Evolutionary conservation across 2,888 invertebrate genomes (phyloP), one percentile per base, ranked within the genome.

Genomic region (Zhuqinia jingwanae): DNA sequence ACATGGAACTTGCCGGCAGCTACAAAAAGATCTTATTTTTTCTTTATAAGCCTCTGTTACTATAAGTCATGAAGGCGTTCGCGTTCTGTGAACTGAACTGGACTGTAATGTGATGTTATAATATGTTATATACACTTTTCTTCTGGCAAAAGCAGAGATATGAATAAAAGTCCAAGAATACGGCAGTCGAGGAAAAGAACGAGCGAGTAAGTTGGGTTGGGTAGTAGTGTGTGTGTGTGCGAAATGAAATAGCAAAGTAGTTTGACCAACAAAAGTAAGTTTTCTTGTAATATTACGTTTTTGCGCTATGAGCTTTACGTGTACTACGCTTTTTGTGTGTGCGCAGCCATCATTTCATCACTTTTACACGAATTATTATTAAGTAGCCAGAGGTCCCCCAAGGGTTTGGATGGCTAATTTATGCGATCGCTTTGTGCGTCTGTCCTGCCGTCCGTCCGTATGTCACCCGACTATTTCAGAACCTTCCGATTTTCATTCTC

Each of bases 1-100:
- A 60, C 73, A 81, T 60, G 60, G 60, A 20, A 47, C 81, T 73
- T 73, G 73, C 73, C 73, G 73, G 60, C 81, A 73, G 60, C 73
- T 70, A 45, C 45, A 80, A 1, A 3, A 70, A 80, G 27, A 80
- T 80, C 70, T 58, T 25, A 17, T 22, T 47, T 17, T 15, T 13
- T n/a, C 8, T 65, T 42, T 56, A 70, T 15, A 56, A 65, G 79
- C 20, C 8, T 17, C 6, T 22, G 3, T 27, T 22, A 47, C 56
- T 22, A 10, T 11, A 10, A 42, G 42, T 3, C 25, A 20, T 47
- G 50, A 73, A 73, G 73, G 50, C 47, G 50, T 73, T 73, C n/a
- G 30, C 70, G 70, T 42, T 20, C n/a, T n/a, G n/a, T n/a, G n/a
- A 13, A 58, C 20, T 27, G 25, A 11, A 6, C 6, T 60, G 63